phyloP scores from a whole-genome alignment of 1,140 invertebrate genomes.

The Zeugodacus cucurbitae region DNA sequence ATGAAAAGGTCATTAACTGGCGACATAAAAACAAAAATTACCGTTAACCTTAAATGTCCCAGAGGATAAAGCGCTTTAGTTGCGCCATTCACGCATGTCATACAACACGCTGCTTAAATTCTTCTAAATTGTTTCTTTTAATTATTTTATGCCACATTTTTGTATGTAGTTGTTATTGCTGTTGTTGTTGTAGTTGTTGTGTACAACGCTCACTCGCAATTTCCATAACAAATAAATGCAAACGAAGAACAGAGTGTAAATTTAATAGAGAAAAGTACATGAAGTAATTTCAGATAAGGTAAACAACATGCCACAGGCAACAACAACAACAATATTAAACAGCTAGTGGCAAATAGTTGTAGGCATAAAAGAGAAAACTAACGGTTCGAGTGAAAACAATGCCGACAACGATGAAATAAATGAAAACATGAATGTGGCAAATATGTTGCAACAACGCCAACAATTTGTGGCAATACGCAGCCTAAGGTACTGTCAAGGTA shows the following conservation, averaged over 20 bases:
- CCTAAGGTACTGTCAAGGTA: too few species aligned
- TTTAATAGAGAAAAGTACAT: background rate
- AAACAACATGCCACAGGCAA: conserved; percentile 13
- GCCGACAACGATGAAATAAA: background rate
- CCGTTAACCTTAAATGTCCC: conserved; percentile 17
- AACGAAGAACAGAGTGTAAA: background rate
- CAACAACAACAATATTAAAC: background rate
- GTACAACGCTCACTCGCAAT: background rate
- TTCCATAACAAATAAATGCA: background rate
- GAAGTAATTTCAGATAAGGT: conserved; percentile 8
- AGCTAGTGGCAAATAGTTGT: background rate
- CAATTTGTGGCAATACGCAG: background rate
- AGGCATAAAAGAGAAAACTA: background rate
- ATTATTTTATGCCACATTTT: background rate
- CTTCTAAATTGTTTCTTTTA: background rate
- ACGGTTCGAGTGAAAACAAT: background rate
- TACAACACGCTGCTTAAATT: background rate
- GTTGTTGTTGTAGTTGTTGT: background rate
- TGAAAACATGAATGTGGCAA: conserved; percentile 7
- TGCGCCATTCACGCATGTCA: background rate
- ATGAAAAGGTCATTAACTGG: conserved; percentile 12
- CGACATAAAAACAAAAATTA: background rate
- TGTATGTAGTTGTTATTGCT: background rate
- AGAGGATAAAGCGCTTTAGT: background rate
- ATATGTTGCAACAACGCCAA: background rate